Evolutionary conservation across 2,888 invertebrate species (phyloP), one percentile per base, ranked within the genome.

Genomic region (Torymus texanus): DNA sequence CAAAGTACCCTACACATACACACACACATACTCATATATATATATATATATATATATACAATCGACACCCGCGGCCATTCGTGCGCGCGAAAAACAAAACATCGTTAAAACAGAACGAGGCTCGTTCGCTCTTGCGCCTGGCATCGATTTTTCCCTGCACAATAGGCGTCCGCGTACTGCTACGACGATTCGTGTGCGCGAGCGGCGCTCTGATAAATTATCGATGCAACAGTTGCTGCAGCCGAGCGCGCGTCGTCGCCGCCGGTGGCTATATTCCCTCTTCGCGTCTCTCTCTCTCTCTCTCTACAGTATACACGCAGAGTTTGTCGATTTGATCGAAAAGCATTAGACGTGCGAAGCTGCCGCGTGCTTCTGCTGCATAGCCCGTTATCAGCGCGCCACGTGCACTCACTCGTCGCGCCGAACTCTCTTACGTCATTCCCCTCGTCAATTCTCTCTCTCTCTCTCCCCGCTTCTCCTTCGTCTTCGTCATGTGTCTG

Each of bases 211-310:
- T 62, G 80, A 80, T 68, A 75, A 78, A 81, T 81, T 74, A 78
- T 81, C 75, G 80, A 78, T 75, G 80, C 78, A 81, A 81, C 80
- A 78, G 80, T 78, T 81, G 78, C 78, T 53, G 41, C 41, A 41
- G 41, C 41, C 41, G 41, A 24, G 68, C 13, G 78, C 76, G 70
- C 56, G 50, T 10, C 53, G 29, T 14, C 62, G 29, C 2, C 5
- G 67, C n/a, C 67, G 61, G 24, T n/a, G n/a, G 24, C 11, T 29
- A 53, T 18, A 16, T 61, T 18, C 29, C 24, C 41, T 29, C 53
- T 62, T 51, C 41, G 18, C 50, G n/a, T 21, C 59, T 50, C 58
- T 50, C 50, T 24, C n/a, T 51, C 14, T 21, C 59, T 50, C 58
- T 50, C 50, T 24, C n/a, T 51, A 51, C 21, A 8, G 55, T 16